Percentiles rank a stretch among this genome's conserved stretches.
Evolutionary conservation across 2,113 vertebrate genomes (phyloP).

Genomic region (Oncorhynchus clarkii): DNA sequence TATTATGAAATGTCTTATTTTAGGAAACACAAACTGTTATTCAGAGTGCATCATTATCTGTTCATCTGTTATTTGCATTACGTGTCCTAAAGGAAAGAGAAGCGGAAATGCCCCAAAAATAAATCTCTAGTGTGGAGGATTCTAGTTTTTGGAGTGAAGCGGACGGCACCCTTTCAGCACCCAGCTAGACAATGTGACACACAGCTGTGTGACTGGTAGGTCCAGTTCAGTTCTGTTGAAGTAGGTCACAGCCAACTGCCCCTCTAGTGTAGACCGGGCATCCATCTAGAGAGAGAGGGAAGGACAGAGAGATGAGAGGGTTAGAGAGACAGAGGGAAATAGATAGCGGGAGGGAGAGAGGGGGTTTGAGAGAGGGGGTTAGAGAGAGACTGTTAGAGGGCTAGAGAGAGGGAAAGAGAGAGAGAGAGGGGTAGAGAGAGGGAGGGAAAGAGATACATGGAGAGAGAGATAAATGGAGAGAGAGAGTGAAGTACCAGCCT

Average conservation of each 20-base stretch:
- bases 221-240: conserved; percentile 53
- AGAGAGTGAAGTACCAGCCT: not conserved
- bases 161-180: conserved; percentile 23
- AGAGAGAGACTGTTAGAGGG: not conserved
- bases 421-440: not conserved
- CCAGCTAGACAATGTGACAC: conserved; percentile 31
- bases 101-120: not conserved
- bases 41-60: not conserved
- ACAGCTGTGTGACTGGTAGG: conserved; percentile 60
- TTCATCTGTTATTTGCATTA: conserved; percentile 10
- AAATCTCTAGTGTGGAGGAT: not conserved
- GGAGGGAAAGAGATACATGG: too few relatives aligned
- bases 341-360: not conserved
- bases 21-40: conserved; percentile 7
- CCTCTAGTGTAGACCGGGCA: conserved; percentile 28
- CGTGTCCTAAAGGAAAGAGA: not conserved
- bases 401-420: conserved; percentile 9
- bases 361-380: not conserved
- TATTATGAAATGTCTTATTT: conserved; percentile 14
- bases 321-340: not conserved
- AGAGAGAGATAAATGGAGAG: too few relatives aligned
- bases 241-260: conserved; percentile 57
- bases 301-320: not conserved
- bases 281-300: conserved; percentile 16
- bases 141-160: too few relatives aligned